A percentile compares a stretch with the other conserved stretches of the same genome.
phyloP scores from a whole-genome alignment of 2,888 invertebrate genomes.

The Cepaea hortensis region DNA sequence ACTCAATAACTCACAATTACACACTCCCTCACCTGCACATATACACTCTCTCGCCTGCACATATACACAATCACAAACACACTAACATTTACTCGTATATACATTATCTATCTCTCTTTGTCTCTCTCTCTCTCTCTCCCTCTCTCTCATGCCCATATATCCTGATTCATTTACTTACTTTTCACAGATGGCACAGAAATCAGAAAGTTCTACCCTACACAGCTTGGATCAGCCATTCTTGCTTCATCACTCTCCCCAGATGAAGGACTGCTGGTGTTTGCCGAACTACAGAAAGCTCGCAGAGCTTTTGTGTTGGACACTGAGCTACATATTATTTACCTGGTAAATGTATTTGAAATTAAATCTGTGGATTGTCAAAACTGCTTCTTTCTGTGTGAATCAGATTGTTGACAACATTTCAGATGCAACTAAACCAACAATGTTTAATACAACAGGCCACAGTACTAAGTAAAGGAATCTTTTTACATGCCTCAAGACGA shows the following conservation, averaged over 20 bases:
- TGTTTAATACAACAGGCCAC: no score
- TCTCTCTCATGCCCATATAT: no score
- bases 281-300: conserved; percentile 91
- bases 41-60: no score
- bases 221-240: conserved; percentile 93
- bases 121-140: no score
- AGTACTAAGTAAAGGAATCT: no score
- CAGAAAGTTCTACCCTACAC: conserved; percentile 81
- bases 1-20: no score
- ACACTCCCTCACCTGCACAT: no score
- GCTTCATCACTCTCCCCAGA: conserved; percentile 95
- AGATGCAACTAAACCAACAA: neutral
- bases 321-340: conserved; percentile 94
- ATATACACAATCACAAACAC: no score
- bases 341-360: conserved; percentile 79
- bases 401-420: neutral
- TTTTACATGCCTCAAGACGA: no score
- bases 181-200: conserved; percentile 33
- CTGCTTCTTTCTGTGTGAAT: neutral
- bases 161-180: neutral
- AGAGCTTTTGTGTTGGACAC: conserved; percentile 93
- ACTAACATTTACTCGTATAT: no score
- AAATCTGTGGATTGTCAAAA: neutral
- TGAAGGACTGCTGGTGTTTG: conserved; percentile 90
- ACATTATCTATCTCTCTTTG: no score